A percentile compares a stretch with the other conserved stretches of the same genome.
Conservation (phyloP, 2,888 invertebrate species). For the Brenthis hecate region DNA sequence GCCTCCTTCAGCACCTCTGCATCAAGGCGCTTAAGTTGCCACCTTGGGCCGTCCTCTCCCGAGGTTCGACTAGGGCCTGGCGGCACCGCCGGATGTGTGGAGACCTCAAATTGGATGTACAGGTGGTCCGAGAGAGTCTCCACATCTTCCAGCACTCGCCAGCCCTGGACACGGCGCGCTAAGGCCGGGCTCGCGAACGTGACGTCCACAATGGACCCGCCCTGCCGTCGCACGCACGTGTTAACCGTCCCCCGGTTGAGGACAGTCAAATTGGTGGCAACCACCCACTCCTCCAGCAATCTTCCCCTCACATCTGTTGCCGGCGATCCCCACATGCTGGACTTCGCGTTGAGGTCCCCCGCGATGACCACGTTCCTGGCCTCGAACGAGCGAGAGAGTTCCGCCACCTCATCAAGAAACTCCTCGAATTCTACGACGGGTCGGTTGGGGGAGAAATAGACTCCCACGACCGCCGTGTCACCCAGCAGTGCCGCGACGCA, state of each 20-base stretch:
- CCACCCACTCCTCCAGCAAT: too few species aligned
- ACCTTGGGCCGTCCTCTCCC: background rate
- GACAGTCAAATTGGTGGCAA: too few species aligned
- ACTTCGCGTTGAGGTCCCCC: background rate
- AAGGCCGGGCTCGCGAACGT: background rate
- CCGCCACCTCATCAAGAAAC: too few species aligned
- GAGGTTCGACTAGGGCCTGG: background rate
- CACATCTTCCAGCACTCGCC: background rate
- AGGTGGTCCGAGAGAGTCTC: background rate
- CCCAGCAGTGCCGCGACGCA: too few species aligned
- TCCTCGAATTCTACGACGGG: too few species aligned
- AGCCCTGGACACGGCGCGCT: background rate
- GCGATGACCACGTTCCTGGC: background rate
- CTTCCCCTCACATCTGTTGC: too few species aligned
- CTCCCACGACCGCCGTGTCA: too few species aligned
- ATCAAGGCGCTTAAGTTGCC: background rate
- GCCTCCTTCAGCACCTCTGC: background rate
- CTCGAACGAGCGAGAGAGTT: too few species aligned
- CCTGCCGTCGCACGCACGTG: background rate
- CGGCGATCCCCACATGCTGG: background rate
- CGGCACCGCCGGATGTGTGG: background rate
- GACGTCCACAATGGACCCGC: background rate
- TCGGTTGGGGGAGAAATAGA: too few species aligned
- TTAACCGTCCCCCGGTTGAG: too few species aligned
- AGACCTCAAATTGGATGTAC: background rate